Percentiles rank a stretch among this genome's conserved stretches.
These are phyloP conservation scores for Trichacis sp. DNA, from an alignment of 2,888 invertebrate genomes.

Conservation along the genomic window DNA sequence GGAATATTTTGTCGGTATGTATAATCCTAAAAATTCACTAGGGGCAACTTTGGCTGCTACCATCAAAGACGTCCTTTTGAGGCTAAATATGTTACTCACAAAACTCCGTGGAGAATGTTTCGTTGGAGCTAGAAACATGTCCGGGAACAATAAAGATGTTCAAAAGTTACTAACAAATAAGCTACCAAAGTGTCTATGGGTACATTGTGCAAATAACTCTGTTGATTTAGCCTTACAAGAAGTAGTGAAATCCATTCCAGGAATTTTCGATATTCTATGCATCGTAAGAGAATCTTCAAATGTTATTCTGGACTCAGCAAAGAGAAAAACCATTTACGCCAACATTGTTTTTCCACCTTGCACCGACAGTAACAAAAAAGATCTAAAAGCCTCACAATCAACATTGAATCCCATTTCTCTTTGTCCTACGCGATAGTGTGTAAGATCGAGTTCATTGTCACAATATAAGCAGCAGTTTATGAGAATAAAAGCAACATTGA, in stretches of 20 bases:
- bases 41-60: conserved; percentile 1
- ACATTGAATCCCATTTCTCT: background rate
- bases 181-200: conserved; percentile 4
- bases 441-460: background rate
- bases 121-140: conserved; percentile 1
- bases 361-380: no score
- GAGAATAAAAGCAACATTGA: background rate
- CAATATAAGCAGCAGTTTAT: conserved; percentile 11
- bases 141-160: conserved; percentile 7
- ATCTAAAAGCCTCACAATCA: background rate
- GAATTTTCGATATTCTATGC: conserved; percentile 1
- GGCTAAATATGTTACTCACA: background rate
- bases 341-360: background rate
- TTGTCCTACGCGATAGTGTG: conserved; percentile 20
- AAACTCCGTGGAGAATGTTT: conserved; percentile 3
- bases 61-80: conserved; percentile 6
- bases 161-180: background rate
- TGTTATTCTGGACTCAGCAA: conserved; percentile 1
- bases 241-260: background rate
- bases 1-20: conserved; percentile 12
- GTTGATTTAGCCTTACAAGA: conserved; percentile 9
- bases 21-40: conserved; percentile 11
- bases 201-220: conserved; percentile 7
- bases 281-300: conserved; percentile 6
- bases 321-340: conserved; percentile 4